Evolutionary conservation across 2,113 vertebrate species (phyloP).

Genomic region (Rafetus swinhoei): DNA sequence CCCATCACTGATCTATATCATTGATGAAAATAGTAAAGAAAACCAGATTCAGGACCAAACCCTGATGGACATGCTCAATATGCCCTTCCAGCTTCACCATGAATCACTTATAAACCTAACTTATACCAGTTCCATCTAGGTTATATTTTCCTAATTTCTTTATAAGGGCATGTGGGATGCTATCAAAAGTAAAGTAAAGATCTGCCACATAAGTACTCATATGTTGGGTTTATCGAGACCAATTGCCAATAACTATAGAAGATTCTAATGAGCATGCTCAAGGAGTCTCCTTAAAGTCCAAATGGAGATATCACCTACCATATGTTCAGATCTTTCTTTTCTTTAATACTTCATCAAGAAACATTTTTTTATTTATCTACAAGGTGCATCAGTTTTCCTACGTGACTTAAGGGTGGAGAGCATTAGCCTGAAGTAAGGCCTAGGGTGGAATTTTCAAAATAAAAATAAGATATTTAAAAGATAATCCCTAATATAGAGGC

Average conservation of each 20-base stretch:
- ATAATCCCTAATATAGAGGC: neutral
- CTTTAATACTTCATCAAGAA: neutral
- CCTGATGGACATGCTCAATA: neutral
- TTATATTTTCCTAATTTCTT: neutral
- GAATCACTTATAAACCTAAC: neutral
- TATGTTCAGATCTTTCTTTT: neutral
- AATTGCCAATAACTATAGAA: neutral
- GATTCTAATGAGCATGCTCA: neutral
- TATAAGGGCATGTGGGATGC: neutral
- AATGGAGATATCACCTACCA: neutral
- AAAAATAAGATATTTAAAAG: neutral
- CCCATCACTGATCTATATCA: neutral
- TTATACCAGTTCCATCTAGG: neutral
- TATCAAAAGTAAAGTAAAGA: neutral
- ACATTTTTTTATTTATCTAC: neutral
- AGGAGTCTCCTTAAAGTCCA: neutral
- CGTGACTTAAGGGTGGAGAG: neutral
- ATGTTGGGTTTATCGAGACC: neutral
- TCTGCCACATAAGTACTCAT: neutral
- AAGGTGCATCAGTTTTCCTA: neutral
- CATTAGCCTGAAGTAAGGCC: fast-evolving
- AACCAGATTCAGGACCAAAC: neutral
- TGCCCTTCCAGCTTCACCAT: neutral
- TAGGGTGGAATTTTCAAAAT: neutral
- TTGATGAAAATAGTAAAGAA: neutral